A percentile compares a stretch with the other conserved stretches of the same genome.
Evolutionary conservation across 2,797 vertebrate genomes (phyloP).

Genomic region (Anguilla obscura): DNA sequence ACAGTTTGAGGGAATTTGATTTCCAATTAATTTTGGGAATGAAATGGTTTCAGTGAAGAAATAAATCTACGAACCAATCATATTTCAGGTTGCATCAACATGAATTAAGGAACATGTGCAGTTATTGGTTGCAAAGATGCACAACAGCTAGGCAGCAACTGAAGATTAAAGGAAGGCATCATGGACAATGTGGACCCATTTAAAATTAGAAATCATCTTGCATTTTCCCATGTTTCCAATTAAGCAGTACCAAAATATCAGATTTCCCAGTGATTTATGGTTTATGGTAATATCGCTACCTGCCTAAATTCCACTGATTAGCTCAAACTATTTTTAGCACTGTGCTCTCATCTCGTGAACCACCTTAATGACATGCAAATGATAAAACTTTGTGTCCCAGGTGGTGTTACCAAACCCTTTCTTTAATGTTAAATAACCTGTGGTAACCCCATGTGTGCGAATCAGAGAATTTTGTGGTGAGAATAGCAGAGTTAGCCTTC

Average conservation of each 20-base stretch:
- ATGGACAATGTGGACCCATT: neutral
- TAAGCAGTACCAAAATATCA: neutral
- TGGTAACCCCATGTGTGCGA: neutral
- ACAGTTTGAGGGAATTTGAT: neutral
- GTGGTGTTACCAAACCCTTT: neutral
- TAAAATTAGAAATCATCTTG: neutral
- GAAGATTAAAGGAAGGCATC: neutral
- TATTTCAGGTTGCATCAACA: neutral
- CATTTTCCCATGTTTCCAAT: neutral
- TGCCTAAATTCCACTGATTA: neutral
- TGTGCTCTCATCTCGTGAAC: neutral
- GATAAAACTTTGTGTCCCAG: neutral
- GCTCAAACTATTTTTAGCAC: neutral
- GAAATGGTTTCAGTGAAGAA: neutral
- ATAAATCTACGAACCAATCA: neutral
- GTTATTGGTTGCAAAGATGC: neutral
- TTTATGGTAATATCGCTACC: neutral
- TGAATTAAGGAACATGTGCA: neutral
- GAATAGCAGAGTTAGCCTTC: neutral
- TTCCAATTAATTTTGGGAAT: neutral
- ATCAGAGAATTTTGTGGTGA: neutral
- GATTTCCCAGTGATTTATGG: neutral
- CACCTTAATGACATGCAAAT: conserved; percentile 1
- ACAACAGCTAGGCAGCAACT: neutral
- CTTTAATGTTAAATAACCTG: neutral